Evolutionary conservation across 64 coral and sea anemone genomes (phyloP), one percentile per base, ranked within the genome.

Genomic region (Dendrophyllia cribrosa): DNA sequence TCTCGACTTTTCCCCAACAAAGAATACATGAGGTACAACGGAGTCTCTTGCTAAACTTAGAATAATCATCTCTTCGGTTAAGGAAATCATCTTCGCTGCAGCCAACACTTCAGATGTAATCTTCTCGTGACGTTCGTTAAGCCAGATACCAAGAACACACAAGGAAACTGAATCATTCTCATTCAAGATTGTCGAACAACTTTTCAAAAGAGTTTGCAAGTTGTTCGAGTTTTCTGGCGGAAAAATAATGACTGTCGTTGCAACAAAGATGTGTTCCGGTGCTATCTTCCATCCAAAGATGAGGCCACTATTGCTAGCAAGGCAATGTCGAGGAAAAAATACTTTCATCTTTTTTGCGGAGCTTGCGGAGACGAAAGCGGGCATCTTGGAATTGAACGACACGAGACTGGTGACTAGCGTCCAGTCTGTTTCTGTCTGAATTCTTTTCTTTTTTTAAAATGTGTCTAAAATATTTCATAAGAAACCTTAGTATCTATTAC

Each of bases 261-360:
- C 91, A 25, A 74, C 72, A 34, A 78, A 50, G 1, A 78, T 78
- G 15, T 68, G 52, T 43, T 58, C 19, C 8, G 66, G 3, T 19
- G 58, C 44, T 26, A 53, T n/a, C 59, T 66, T 75, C 91, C 69
- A 61, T 16, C 91, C 91, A 34, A 92, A 20, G 46, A 92, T 86
- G 11, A 92, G 20, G 51, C 91, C 91, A 78, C 82, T 92, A 4
- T 60, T 47, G 20, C 13, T 17, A 4, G 7, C 17, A 1, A 92
- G 53, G 25, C 91, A 92, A 47, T 86, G 81, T n/a, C 45, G 61
- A n/a, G 91, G 91, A 26, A 92, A 92, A 23, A 86, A 74, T 43
- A 92, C 46, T 46, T 75, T 86, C 91, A 92, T 86, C 53, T 60
- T 65, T 4, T 45, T 82, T 15, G 4, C 21, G 2, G 55, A 16